Conservation (phyloP, 2,888 invertebrate genomes). For the Tenthredo scrophulariae region DNA sequence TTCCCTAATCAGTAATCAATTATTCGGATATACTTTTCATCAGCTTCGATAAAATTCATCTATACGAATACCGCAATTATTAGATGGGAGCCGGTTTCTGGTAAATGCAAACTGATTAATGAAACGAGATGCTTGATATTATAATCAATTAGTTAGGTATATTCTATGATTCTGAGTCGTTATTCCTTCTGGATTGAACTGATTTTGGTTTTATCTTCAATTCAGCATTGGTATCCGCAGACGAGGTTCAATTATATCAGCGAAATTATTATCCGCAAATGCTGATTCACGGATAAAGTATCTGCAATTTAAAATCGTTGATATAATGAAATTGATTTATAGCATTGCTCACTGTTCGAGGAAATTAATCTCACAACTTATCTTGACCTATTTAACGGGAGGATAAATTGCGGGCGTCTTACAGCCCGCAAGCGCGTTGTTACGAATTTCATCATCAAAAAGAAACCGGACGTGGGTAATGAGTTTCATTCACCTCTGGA, state of each 20-base stretch:
- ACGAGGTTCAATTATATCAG: background rate
- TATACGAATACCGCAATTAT: background rate
- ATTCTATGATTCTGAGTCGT: slow-evolving; percentile 3
- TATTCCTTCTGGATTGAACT: background rate
- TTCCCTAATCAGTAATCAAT: background rate
- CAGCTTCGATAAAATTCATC: background rate
- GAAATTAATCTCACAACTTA: slow-evolving; percentile 37
- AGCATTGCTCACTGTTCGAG: slow-evolving; percentile 22
- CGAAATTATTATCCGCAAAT: background rate
- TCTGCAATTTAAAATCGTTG: background rate
- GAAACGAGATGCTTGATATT: background rate
- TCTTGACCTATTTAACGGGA: slow-evolving; percentile 40
- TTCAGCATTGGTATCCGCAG: background rate
- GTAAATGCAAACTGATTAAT: slow-evolving; percentile 1
- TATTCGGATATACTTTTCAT: background rate
- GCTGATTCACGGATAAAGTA: background rate
- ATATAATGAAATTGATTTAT: slow-evolving; percentile 32
- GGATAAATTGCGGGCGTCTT: slow-evolving; percentile 36
- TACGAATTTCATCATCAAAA: slow-evolving; percentile 23
- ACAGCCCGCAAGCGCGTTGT: background rate
- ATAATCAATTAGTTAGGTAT: background rate
- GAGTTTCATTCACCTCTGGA: slow-evolving; percentile 1
- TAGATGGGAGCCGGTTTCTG: background rate
- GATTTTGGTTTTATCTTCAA: background rate
- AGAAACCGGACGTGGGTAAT: slow-evolving; percentile 1